Conservation (phyloP, 2,113 vertebrate species). For the Crotalus helleri region DNA sequence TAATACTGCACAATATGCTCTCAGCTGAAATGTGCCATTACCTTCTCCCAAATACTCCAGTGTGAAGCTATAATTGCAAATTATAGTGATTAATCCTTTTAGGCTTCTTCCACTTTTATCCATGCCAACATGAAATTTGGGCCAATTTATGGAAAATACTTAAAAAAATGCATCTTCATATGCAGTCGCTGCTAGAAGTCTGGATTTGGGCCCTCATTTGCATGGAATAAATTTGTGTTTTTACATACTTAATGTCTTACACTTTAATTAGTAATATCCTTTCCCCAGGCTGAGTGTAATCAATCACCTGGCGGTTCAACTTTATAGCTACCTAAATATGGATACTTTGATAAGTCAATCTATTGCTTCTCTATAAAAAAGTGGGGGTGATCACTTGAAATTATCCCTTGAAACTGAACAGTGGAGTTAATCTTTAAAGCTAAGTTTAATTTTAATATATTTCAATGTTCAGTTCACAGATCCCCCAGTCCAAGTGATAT, state of each 20-base stretch:
- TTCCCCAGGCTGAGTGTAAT: conserved; percentile 45
- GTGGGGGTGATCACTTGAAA: not conserved
- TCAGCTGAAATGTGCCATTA: not conserved
- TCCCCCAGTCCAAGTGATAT: conserved; percentile 11
- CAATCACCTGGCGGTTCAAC: conserved; percentile 39
- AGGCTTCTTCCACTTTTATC: not conserved
- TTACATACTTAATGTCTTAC: conserved; percentile 44
- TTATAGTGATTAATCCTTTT: not conserved
- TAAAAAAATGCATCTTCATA: not conserved
- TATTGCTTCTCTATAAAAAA: conserved; percentile 21
- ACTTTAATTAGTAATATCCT: conserved; percentile 60
- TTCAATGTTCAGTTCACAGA: not conserved
- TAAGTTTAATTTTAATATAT: not conserved
- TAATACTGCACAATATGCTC: not conserved
- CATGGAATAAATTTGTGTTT: conserved; percentile 51
- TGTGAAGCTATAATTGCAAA: not conserved
- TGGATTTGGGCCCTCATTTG: not conserved
- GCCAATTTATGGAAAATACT: conserved; percentile 15
- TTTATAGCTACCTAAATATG: conserved; percentile 45
- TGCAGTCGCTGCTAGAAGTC: conserved; percentile 13
- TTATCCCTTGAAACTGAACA: not conserved
- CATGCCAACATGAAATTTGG: not conserved
- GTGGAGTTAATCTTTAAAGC: not conserved
- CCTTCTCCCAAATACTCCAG: not conserved
- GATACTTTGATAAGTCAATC: not conserved